phyloP scores from a whole-genome alignment of 2,797 vertebrate genomes.

The Alcedo quadribrachys region DNA sequence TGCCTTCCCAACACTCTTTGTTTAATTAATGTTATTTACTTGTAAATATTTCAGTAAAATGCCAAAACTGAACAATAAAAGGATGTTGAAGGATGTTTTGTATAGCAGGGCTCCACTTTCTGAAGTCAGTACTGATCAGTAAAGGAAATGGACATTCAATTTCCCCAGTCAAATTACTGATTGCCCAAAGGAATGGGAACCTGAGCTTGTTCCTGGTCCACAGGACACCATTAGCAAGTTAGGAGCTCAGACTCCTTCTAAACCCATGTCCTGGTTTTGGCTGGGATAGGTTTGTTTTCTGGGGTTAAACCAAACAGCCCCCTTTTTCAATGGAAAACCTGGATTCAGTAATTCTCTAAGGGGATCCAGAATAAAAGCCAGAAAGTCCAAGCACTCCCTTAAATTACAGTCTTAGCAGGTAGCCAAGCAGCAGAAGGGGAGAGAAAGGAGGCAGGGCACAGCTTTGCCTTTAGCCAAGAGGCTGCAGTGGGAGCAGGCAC shows the following conservation, averaged over 20 bases:
- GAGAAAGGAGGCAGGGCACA: neutral
- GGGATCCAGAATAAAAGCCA: neutral
- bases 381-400: neutral
- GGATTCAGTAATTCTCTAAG: neutral
- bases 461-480: neutral
- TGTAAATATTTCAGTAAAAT: neutral
- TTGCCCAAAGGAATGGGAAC: neutral
- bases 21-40: neutral
- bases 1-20: neutral
- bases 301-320: neutral
- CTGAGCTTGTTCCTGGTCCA: accelerated
- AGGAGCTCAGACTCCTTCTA: neutral
- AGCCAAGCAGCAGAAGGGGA: neutral
- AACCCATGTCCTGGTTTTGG: neutral
- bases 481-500: neutral
- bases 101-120: neutral
- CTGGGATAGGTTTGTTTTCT: neutral
- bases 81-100: neutral
- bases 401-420: neutral
- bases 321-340: neutral
- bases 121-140: neutral
- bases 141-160: neutral
- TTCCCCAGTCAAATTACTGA: neutral
- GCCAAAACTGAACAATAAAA: neutral
- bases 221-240: neutral